Evolutionary conservation across 2,113 vertebrate species (phyloP).

Genomic region (Nyctibius bracteatus): DNA sequence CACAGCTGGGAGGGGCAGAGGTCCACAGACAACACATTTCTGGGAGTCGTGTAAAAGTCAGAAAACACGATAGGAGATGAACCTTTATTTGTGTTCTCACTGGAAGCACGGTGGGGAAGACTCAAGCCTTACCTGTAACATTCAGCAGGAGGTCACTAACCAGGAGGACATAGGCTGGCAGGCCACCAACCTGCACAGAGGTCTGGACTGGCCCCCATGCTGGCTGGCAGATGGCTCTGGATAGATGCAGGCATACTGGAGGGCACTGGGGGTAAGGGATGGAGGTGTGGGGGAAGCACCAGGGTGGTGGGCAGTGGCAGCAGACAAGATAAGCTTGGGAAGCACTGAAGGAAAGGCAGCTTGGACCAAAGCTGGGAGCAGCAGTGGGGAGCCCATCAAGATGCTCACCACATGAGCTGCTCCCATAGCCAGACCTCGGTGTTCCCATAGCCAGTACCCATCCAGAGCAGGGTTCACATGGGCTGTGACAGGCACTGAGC

Average conservation of each 20-base stretch:
- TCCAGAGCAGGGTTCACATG: accelerated
- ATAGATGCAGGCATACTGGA: neutral
- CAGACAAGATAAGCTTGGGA: neutral
- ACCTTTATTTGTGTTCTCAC: neutral
- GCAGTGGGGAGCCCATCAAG: neutral
- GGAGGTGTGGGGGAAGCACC: neutral
- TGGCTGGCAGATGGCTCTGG: neutral
- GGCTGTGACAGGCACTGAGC: neutral
- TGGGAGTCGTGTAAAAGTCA: neutral
- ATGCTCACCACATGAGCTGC: accelerated
- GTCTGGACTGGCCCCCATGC: accelerated
- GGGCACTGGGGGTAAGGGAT: neutral
- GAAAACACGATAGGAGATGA: neutral
- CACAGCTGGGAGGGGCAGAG: neutral
- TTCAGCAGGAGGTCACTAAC: neutral
- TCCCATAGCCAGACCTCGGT: accelerated
- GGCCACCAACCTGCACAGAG: neutral
- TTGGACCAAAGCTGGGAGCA: neutral
- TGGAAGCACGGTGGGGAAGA: neutral
- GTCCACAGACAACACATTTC: neutral
- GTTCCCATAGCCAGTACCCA: neutral
- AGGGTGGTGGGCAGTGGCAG: neutral
- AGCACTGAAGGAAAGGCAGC: neutral
- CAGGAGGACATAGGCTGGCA: neutral
- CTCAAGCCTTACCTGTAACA: accelerated